Conservation (phyloP, 2,888 invertebrate species). For the Octonoba sinensis region DNA sequence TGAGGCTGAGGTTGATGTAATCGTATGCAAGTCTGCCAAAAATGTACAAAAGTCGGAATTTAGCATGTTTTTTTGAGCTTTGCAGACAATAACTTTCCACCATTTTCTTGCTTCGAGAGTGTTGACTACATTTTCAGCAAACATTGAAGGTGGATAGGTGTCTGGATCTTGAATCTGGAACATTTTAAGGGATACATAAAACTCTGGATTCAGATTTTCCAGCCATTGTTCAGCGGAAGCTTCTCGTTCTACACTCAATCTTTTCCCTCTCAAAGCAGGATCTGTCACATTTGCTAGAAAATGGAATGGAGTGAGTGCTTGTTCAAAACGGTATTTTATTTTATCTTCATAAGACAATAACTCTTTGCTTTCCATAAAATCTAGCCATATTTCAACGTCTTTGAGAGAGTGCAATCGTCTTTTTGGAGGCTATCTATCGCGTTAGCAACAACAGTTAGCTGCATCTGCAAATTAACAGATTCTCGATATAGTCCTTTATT, state of each 20-base stretch:
- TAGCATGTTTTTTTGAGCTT: not conserved
- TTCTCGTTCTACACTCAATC: slow-evolving; percentile 9
- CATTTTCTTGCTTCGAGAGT: slow-evolving; percentile 8
- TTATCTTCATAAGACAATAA: not conserved
- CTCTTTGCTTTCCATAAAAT: not conserved
- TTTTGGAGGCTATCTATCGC: slow-evolving; percentile 6
- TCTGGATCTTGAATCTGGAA: slow-evolving; percentile 3
- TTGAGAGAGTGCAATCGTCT: slow-evolving; percentile 10
- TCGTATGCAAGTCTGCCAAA: slow-evolving; percentile 10
- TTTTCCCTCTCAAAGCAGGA: slow-evolving; percentile 15
- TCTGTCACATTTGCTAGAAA: not conserved
- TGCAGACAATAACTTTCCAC: slow-evolving; percentile 13
- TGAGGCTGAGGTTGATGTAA: slow-evolving; percentile 11
- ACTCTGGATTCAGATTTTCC: not conserved
- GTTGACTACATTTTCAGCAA: slow-evolving; percentile 1
- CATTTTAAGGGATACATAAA: slow-evolving; percentile 11
- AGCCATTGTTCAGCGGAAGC: slow-evolving; percentile 6
- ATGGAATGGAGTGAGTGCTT: no score
- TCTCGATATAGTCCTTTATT: slow-evolving; percentile 11
- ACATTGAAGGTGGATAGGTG: slow-evolving; percentile 10
- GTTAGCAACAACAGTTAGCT: not conserved
- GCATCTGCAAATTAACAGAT: slow-evolving; percentile 4
- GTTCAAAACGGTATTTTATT: not conserved
- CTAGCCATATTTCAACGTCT: slow-evolving; percentile 5
- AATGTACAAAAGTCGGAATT: slow-evolving; percentile 7